Conservation (phyloP, 2,797 vertebrate genomes). For the Alcedo atthis region DNA sequence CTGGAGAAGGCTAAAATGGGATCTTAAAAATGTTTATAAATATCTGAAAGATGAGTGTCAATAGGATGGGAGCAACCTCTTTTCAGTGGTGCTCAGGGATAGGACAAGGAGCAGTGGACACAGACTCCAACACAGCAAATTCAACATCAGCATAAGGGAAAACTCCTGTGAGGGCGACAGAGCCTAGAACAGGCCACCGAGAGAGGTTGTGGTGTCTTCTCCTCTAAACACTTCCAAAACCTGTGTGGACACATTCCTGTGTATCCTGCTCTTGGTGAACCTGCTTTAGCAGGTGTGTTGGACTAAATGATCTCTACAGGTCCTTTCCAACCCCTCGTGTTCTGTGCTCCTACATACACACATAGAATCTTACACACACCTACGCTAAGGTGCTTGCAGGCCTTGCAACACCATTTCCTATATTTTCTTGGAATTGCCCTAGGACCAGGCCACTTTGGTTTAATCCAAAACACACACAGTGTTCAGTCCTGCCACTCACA, state of each 20-base stretch:
- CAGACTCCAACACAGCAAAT: no score
- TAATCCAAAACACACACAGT: not conserved
- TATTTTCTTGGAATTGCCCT: not conserved
- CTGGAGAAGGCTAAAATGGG: no score
- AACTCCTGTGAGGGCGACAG: not conserved
- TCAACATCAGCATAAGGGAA: not conserved
- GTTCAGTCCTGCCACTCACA: not conserved
- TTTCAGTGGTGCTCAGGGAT: no score
- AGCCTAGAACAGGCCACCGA: not conserved
- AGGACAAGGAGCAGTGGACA: no score
- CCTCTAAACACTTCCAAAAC: not conserved
- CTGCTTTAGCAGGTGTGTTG: not conserved
- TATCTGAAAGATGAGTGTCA: no score
- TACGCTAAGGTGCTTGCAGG: not conserved
- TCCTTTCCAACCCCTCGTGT: not conserved
- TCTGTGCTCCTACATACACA: no score
- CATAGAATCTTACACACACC: accelerated
- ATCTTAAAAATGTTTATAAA: no score
- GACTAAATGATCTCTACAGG: not conserved
- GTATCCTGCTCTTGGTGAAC: not conserved
- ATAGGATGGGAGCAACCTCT: no score
- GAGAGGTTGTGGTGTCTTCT: not conserved
- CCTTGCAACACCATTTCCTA: not conserved
- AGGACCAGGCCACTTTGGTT: not conserved
- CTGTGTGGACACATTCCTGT: not conserved